A percentile compares a stretch with the other conserved stretches of the same genome.
phyloP scores from a whole-genome alignment of 2,113 vertebrate species.

The Neogale vison region DNA sequence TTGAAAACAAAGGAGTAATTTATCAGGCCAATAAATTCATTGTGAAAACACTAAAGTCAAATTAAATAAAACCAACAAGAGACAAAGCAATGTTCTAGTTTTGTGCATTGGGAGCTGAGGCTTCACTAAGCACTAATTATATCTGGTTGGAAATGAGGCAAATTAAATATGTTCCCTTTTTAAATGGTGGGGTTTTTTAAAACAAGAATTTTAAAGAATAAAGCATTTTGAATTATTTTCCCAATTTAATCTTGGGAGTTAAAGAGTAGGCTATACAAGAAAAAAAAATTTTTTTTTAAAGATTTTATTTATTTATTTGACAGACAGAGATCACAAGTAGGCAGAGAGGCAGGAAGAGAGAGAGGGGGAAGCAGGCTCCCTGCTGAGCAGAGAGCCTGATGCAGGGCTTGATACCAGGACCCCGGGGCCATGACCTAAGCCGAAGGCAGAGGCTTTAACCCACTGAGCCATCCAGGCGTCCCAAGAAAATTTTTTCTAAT shows the following conservation, averaged over 20 bases:
- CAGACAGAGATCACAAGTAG: too few species aligned
- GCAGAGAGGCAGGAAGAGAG: too few species aligned
- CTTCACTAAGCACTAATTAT: constrained; percentile 39
- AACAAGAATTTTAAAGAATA: constrained; percentile 7
- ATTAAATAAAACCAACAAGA: constrained; percentile 38
- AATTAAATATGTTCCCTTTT: constrained; percentile 7
- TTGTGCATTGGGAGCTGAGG: neutral
- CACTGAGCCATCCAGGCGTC: too few species aligned
- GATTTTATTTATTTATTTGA: too few species aligned
- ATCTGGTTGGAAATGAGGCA: constrained; percentile 1
- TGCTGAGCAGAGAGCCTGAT: too few species aligned
- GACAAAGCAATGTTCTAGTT: constrained; percentile 29
- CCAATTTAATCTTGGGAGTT: constrained; percentile 25
- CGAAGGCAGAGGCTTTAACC: too few species aligned
- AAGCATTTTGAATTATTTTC: constrained; percentile 26
- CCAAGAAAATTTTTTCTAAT: neutral
- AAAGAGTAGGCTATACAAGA: neutral
- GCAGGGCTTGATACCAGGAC: too few species aligned
- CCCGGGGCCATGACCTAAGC: too few species aligned
- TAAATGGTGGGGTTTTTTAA: neutral
- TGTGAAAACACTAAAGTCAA: constrained; percentile 43
- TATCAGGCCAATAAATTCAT: constrained; percentile 52
- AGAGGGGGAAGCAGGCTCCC: too few species aligned
- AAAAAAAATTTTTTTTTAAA: too few species aligned
- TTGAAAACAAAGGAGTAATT: constrained; percentile 56